These are phyloP conservation scores for Chaetodon auriga DNA, from an alignment of 2,113 vertebrate genomes.

Conservation along the genomic window DNA sequence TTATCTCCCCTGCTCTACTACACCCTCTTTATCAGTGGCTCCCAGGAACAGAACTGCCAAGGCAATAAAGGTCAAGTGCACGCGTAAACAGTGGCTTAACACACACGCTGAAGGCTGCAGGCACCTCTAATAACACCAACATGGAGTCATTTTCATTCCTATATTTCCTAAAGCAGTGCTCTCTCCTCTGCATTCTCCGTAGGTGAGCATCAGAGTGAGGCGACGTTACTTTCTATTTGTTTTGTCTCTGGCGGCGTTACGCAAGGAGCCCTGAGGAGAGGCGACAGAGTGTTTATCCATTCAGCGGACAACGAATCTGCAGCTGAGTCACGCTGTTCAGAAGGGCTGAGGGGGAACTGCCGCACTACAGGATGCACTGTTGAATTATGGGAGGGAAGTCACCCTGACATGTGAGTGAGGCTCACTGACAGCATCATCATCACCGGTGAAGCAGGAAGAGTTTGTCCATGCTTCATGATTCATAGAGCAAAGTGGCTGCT, in stretches of 20 bases:
- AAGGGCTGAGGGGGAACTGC: neutral
- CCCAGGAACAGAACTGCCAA: slow-evolving; percentile 28
- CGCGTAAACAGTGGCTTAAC: slow-evolving; percentile 17
- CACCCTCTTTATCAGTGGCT: slow-evolving; percentile 67
- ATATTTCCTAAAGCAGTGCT: slow-evolving; percentile 10
- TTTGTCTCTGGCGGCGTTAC: slow-evolving; percentile 33
- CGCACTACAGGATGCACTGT: neutral
- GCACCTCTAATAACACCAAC: neutral
- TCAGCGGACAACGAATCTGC: slow-evolving; percentile 42
- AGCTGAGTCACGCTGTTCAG: slow-evolving; percentile 64
- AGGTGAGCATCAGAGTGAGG: slow-evolving; percentile 38
- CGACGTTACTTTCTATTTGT: slow-evolving; percentile 64
- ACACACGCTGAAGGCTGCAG: slow-evolving; percentile 13
- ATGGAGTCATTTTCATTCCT: slow-evolving; percentile 23
- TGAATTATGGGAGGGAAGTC: slow-evolving; percentile 1
- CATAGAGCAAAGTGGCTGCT: neutral
- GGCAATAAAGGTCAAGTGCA: slow-evolving; percentile 64
- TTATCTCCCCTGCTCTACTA: slow-evolving; percentile 56
- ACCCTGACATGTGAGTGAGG: slow-evolving; percentile 16
- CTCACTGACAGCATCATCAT: slow-evolving; percentile 21
- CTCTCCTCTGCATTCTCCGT: neutral
- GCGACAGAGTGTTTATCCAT: slow-evolving; percentile 53
- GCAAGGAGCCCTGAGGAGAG: slow-evolving; percentile 48
- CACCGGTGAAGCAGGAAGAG: neutral
- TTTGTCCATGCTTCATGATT: neutral